These are phyloP conservation scores for Pagetopsis macropterus DNA, from an alignment of 2,797 vertebrate genomes.

Conservation along the genomic window DNA sequence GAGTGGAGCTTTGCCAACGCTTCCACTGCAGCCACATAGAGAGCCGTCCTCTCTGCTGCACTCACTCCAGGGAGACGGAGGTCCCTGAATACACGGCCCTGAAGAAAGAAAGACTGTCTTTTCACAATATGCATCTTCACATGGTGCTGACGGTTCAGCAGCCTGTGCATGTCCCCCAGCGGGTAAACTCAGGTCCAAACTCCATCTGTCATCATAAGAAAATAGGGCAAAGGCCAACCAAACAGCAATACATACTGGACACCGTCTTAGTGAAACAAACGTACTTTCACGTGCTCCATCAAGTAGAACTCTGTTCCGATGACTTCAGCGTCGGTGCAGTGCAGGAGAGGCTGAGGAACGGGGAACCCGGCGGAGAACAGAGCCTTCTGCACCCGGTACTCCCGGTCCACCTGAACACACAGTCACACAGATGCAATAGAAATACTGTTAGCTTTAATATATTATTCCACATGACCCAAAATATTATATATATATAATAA, in stretches of 20 bases:
- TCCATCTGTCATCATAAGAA: background rate
- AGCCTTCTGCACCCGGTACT: constrained; percentile 90
- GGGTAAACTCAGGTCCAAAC: constrained; percentile 10
- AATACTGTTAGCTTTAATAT: background rate
- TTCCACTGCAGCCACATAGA: constrained; percentile 89
- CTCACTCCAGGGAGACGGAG: constrained; percentile 84
- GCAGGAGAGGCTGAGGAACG: constrained; percentile 89
- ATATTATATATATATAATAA: background rate
- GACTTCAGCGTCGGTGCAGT: constrained; percentile 85
- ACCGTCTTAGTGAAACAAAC: background rate
- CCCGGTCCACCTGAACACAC: constrained; percentile 87
- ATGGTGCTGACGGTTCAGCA: background rate
- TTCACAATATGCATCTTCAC: background rate
- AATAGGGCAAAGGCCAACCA: constrained; percentile 3
- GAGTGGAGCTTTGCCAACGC: constrained; percentile 89
- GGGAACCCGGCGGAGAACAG: constrained; percentile 90
- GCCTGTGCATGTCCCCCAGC: background rate
- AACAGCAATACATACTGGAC: background rate
- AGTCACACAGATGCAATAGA: background rate
- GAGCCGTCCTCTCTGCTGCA: constrained; percentile 86
- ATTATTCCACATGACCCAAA: background rate
- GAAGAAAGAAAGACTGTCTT: background rate
- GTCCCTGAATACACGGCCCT: constrained; percentile 94
- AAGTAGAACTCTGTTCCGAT: constrained; percentile 96
- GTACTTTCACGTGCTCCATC: constrained; percentile 91